Base-by-base conservation (phyloP, 1,140 invertebrate species). In the Cydia fagiglandana region DNA sequence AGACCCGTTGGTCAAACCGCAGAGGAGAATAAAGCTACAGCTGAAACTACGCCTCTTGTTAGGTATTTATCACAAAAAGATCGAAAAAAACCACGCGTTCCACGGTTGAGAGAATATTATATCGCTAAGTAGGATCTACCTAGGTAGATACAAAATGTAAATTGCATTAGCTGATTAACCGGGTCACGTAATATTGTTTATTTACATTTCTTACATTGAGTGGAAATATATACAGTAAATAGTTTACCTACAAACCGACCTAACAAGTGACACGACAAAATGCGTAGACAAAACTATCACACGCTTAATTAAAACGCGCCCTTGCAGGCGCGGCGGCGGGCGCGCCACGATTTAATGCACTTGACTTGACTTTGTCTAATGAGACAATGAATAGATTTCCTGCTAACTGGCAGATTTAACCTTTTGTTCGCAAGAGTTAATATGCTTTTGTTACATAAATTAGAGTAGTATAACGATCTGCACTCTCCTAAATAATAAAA, bases 241-340 rank as follows among this genome's bases (percentile, higher is more conserved):
- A 64, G 7, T 64, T n/a, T 38, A 74, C n/a, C 45, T 17, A 20
- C 73, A 15, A 38, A 74, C 20, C 20, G n/a, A n/a, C 64, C 64
- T 70, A 24, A 17, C 68, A 77, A 47, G 50, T 75, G 76, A 77
- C 66, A 75, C 64, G 76, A 81, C 80, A 82, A 80, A 84, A 79
- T 70, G 41, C 28, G 75, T 77, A 77, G 81, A 83, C 83, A 81
- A 82, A 83, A 81, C 82, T 83, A 85, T 83, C 77, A 75, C 77
- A 78, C 17, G 70, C 75, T 81, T 85, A 84, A 85, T 84, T 84
- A 84, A 85, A 82, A 75, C 78, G 30, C 78, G 76, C 74, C 76
- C 77, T 76, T 73, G 74, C 24, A 66, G 50, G 56, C 17, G 66
- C n/a, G 66, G 30, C 66, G 66, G 64, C 64, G 64, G 34, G 34